Evolutionary conservation across 2,888 invertebrate species (phyloP), one percentile per base, ranked within the genome.

Genomic region (Oasisia sp.): DNA sequence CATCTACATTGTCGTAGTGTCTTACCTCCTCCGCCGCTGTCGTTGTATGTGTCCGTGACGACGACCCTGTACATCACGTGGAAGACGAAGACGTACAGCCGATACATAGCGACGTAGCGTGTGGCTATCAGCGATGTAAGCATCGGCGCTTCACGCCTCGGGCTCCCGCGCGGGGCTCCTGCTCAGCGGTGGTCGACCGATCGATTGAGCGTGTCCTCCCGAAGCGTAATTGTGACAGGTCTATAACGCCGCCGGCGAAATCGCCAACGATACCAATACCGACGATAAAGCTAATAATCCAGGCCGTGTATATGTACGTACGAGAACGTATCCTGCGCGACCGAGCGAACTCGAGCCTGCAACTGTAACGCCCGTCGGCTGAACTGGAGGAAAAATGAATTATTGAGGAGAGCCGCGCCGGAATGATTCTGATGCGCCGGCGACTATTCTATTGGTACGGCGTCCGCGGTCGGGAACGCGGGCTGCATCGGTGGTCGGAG

Each of bases 21-120:
- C 74, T 74, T 74, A 74, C 74, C 74, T 74, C 74, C 74, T 27
- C 74, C 74, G 19, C 74, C 74, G 74, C 74, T 74, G 74, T 74
- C 74, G 27, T 74, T 19, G 27, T n/a, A 74, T 27, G 19, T 74
- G 27, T 74, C 74, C 7, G 74, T 74, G 27, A 27, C 74, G 27
- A 74, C 74, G 74, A 74, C 74, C 19, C 74, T 27, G 74, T 74
- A 74, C 27, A 74, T 27, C 27, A 74, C 74, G 3, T 74, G 74
- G 74, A 74, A 74, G 74, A 74, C 74, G 74, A 74, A 74, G 74
- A 74, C 74, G n/a, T 74, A 74, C 74, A 74, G 27, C 19, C 74
- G 74, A 74, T 74, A 74, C 74, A 74, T 74, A n/a, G 74, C 74
- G 74, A 74, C 19, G 74, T 74, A 74, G 74, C 74, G 74, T 27